Evolutionary conservation across 1,140 invertebrate genomes (phyloP), one percentile per base, ranked within the genome.

Genomic region (Metopolophium dirhodum): DNA sequence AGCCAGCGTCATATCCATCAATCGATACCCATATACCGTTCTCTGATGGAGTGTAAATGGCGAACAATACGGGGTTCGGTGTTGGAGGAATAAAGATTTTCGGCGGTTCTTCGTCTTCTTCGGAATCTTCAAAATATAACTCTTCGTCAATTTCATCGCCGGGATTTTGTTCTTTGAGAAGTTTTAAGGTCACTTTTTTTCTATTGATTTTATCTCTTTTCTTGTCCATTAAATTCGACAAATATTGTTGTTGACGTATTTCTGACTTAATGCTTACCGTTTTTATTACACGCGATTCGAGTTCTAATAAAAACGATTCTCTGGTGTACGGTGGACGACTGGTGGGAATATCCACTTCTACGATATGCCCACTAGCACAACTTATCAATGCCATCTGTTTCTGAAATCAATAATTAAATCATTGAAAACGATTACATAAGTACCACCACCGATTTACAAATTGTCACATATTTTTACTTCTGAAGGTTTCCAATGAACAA

Each of bases 1-100:
- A 97, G 68, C 97, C 97, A 47, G 97, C 96, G 95, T 97, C 97
- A 95, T 96, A 97, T 41, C 96, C 97, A 30, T 95, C 96, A 95
- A 97, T 96, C 7, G 96, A 96, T 1, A 97, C 94, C 96, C 96
- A 96, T 49, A 97, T 95, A 8, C 95, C 96, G 47, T 95, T 94
- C 45, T 95, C 94, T 30, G 95, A 94, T 11, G 94, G 41, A 54
- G 77, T 83, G 37, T 94, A 94, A 3, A 92, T 41, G 18, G 87
- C 94, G 87, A 94, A 94, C 45, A 94, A 90, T 7, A 94, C 93
- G 22, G 94, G 82, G 68, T 93, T 94, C 45, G 94, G 93, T 35
- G 51, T 88, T 14, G 57, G 88, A 51, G 94, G 90, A 26, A 85
- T 49, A 45, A 82, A 94, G 26, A 82, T 51, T 51, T 85, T 54